A percentile compares a stretch with the other conserved stretches of the same genome.
Conservation (phyloP, 2,797 vertebrate species). For the Gouania willdenowi region DNA sequence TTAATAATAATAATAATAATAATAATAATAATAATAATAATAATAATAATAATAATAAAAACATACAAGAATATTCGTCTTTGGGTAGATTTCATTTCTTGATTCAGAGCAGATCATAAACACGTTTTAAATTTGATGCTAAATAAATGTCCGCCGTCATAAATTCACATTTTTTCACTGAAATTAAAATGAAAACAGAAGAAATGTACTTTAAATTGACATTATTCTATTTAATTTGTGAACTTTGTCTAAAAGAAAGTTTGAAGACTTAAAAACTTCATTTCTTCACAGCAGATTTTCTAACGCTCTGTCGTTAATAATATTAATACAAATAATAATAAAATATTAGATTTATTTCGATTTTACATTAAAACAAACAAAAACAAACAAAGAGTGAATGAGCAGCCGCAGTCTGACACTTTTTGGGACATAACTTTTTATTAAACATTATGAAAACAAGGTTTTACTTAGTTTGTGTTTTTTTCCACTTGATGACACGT, state of each 20-base stretch:
- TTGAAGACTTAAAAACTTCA: too few relatives aligned
- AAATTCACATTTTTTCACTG: too few relatives aligned
- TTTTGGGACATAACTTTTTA: slow-evolving; percentile 80
- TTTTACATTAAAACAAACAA: neutral
- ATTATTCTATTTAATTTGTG: too few relatives aligned
- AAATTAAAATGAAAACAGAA: too few relatives aligned
- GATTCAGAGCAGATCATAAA: too few relatives aligned
- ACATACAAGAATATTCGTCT: neutral
- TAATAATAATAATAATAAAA: neutral
- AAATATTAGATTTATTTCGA: neutral
- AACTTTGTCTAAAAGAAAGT: too few relatives aligned
- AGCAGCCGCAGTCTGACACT: slow-evolving; percentile 16
- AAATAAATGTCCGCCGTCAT: too few relatives aligned
- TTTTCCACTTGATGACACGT: slow-evolving; percentile 74
- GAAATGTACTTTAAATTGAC: too few relatives aligned
- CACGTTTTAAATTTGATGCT: too few relatives aligned
- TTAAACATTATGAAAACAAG: slow-evolving; percentile 84
- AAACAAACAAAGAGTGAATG: neutral
- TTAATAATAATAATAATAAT: neutral
- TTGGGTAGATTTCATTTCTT: too few relatives aligned
- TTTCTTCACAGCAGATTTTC: too few relatives aligned
- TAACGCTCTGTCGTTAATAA: too few relatives aligned
- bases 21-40: neutral
- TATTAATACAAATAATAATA: neutral
- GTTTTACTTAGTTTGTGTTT: slow-evolving; percentile 53